Evolutionary conservation across 2,888 invertebrate species (phyloP).

Genomic region (Oligia fasciuncula): DNA sequence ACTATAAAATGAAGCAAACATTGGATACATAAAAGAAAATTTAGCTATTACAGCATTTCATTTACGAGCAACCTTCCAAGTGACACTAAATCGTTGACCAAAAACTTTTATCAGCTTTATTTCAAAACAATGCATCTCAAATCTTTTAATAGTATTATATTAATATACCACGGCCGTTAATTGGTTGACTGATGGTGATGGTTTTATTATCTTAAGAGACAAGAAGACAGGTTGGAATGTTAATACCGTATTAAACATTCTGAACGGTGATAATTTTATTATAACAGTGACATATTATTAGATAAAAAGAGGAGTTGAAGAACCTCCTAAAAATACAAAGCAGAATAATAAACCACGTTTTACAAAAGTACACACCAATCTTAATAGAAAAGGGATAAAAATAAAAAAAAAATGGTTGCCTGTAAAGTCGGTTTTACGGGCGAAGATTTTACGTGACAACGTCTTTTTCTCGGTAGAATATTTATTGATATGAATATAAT

Average conservation of each 20-base stretch:
- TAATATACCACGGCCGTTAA: slow-evolving; percentile 29
- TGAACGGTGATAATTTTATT: slow-evolving; percentile 16
- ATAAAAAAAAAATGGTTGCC: no score
- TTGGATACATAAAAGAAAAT: slow-evolving; percentile 39
- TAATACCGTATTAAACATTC: slow-evolving; percentile 16
- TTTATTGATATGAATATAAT: no score
- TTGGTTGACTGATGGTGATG: slow-evolving; percentile 22
- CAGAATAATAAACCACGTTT: neutral
- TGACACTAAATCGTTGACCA: slow-evolving; percentile 32
- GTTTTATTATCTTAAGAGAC: slow-evolving; percentile 26
- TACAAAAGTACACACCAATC: slow-evolving; percentile 6
- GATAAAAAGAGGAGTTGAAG: neutral
- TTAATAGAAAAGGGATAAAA: slow-evolving; percentile 5
- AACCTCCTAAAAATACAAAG: neutral
- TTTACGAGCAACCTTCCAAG: slow-evolving; percentile 34
- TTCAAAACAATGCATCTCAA: slow-evolving; percentile 24
- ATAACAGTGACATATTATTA: slow-evolving; percentile 10
- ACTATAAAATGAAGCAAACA: slow-evolving; percentile 14
- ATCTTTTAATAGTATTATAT: slow-evolving; percentile 41
- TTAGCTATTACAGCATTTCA: slow-evolving; percentile 19
- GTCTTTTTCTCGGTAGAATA: no score
- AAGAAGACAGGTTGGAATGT: slow-evolving; percentile 31
- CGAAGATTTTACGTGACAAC: no score
- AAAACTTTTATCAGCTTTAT: slow-evolving; percentile 40
- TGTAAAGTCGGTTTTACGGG: no score